Conservation (phyloP, 1,140 invertebrate species). For the Euborellia annulipes region DNA sequence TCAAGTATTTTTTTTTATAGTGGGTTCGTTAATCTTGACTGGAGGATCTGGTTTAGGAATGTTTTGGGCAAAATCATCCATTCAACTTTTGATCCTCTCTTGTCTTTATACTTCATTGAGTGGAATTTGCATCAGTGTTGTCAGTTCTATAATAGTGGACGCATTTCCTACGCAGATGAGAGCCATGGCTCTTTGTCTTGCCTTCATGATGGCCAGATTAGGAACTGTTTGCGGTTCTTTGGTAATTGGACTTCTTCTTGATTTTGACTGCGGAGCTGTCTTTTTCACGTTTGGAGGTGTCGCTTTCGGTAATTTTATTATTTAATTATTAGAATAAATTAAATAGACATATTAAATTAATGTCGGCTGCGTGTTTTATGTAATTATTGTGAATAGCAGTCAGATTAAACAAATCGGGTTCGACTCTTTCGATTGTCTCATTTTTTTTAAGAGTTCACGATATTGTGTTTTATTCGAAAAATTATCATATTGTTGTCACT, state of each 20-base stretch:
- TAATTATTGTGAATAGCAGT: too few species aligned
- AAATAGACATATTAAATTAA: too few species aligned
- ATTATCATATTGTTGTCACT: too few species aligned
- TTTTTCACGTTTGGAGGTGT: constrained; percentile 48
- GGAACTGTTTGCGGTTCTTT: constrained; percentile 51
- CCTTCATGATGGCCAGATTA: constrained; percentile 50
- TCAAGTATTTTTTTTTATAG: constrained; percentile 40
- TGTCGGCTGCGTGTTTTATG: too few species aligned
- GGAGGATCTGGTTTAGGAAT: constrained; percentile 57
- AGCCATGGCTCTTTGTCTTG: constrained; percentile 60
- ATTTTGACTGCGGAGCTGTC: constrained; percentile 51
- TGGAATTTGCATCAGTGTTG: constrained; percentile 52
- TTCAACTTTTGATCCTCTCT: constrained; percentile 51
- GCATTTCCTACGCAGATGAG: constrained; percentile 62
- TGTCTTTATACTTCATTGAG: constrained; percentile 60
- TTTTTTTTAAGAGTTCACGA: too few species aligned
- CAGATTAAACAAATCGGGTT: too few species aligned
- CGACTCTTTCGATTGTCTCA: too few species aligned
- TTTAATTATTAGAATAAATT: not conserved
- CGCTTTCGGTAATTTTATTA: constrained; percentile 38
- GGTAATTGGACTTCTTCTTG: constrained; percentile 51
- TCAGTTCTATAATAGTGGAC: constrained; percentile 59
- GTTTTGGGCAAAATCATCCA: constrained; percentile 52
- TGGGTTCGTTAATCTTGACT: constrained; percentile 52
- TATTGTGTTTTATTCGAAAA: too few species aligned